Percentiles rank a stretch among this genome's conserved stretches.
These are phyloP conservation scores for Desoria tigrina DNA, from an alignment of 2,888 invertebrate genomes.

Conservation along the genomic window DNA sequence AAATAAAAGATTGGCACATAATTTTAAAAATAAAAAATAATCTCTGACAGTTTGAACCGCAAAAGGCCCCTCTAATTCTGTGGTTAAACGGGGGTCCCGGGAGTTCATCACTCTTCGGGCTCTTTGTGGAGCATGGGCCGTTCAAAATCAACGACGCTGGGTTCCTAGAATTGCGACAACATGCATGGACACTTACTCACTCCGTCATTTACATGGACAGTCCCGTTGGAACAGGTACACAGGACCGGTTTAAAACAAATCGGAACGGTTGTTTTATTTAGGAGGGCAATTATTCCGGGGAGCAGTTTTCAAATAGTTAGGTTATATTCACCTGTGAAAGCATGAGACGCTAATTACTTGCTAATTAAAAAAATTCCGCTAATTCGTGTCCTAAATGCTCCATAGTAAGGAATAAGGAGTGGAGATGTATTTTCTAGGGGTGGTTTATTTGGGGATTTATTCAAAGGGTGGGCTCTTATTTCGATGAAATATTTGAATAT, in stretches of 20 bases:
- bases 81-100: slow-evolving; percentile 67
- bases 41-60: slow-evolving; percentile 19
- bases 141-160: slow-evolving; percentile 56
- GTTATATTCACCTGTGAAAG: background rate
- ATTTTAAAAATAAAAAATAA: background rate
- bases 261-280: background rate
- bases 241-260: no score
- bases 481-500: no score
- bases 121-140: slow-evolving; percentile 67
- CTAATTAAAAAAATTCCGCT: background rate
- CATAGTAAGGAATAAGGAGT: no score
- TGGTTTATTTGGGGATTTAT: no score
- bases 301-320: background rate
- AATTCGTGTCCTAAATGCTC: no score
- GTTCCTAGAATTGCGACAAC: slow-evolving; percentile 57
- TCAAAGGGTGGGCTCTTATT: no score
- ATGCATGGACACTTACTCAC: slow-evolving; percentile 77
- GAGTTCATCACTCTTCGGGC: slow-evolving; percentile 62
- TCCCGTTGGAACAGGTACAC: slow-evolving; percentile 77
- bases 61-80: slow-evolving; percentile 57
- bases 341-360: background rate
- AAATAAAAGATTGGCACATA: no score
- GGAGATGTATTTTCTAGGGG: no score
- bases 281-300: background rate
- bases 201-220: slow-evolving; percentile 87